These are phyloP conservation scores for Zaprionus bogoriensis DNA, from an alignment of 2,888 invertebrate genomes.

Conservation along the genomic window DNA sequence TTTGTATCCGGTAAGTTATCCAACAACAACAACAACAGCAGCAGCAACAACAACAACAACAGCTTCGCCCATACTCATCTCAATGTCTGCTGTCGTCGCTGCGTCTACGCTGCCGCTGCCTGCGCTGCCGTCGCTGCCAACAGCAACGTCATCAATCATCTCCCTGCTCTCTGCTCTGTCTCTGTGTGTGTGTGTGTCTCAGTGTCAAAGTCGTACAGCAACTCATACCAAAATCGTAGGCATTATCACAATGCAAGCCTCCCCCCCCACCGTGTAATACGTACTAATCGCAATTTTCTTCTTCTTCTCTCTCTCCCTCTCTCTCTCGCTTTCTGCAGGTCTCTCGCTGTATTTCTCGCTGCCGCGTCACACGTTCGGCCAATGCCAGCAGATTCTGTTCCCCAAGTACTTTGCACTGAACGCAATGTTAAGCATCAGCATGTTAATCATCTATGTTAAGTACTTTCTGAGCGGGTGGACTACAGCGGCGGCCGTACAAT, in stretches of 20 bases:
- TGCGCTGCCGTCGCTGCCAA: conserved; percentile 1
- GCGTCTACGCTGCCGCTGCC: background rate
- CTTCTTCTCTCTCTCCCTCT: conserved; percentile 38
- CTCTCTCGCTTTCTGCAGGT: conserved; percentile 84
- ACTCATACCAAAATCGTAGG: conserved; percentile 30
- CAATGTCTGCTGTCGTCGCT: conserved; percentile 2
- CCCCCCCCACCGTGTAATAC: no score
- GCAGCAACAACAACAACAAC: background rate
- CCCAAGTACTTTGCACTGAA: conserved; percentile 94
- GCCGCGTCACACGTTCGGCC: conserved; percentile 93
- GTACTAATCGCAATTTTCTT: conserved; percentile 1
- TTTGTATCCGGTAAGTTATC: conserved; percentile 89
- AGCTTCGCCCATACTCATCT: conserved; percentile 1
- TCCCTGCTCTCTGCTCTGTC: no score
- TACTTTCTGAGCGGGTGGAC: conserved; percentile 84
- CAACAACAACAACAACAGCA: background rate
- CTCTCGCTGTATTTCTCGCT: conserved; percentile 92
- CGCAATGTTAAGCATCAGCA: conserved; percentile 88
- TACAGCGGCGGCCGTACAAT: conserved; percentile 84
- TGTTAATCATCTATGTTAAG: conserved; percentile 86
- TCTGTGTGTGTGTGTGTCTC: background rate
- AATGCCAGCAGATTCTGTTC: conserved; percentile 93
- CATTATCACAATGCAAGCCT: conserved; percentile 32
- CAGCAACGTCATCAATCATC: conserved; percentile 10
- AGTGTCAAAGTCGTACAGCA: background rate